Base-by-base conservation (phyloP, 2,888 invertebrate genomes). In the Ochropacha duplaris region DNA sequence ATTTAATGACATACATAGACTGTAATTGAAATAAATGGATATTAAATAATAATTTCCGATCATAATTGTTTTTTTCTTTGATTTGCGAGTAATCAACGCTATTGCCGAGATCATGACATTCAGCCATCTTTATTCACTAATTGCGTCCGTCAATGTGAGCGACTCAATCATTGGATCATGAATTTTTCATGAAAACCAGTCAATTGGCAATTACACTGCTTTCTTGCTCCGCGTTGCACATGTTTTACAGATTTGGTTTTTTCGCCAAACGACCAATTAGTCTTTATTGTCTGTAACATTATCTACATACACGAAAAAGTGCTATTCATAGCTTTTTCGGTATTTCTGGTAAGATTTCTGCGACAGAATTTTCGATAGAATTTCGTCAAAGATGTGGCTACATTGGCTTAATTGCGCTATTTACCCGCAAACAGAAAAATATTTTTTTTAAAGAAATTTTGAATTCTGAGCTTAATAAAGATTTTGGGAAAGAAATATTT, bases 181-280 rank as follows among this genome's bases (percentile, higher is more conserved):
- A 87, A 89, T 88, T 78, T 88, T 88, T 84, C 87, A 89, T 87
- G 81, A 74, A 81, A 83, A 83, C 86, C 79, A 66, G 84, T 83
- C 79, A 66, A 83, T 83, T 81, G 62, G 68, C 81, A 81, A 86
- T 87, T 85, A 83, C 79, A 69, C 68, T 64, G 72, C 56, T 62
- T 61, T 70, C 67, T 65, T 75, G 66, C 68, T n/a, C 26, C 50
- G 64, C 68, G 65, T 66, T 69, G 69, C 68, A 74, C 65, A 65
- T 74, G 64, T 68, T 68, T 68, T 66, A 49, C 56, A 62, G 62
- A 65, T 74, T 69, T 72, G 68, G 76, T 66, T 78, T 83, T 83
- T 86, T 84, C 78, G 64, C 66, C 60, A 66, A 71, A 81, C 71
- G 73, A 72, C 83, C 85, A 84, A 86, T 86, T 86, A 84, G 83